phyloP scores from a whole-genome alignment of 1,140 invertebrate species.

The Uloborus diversus region DNA sequence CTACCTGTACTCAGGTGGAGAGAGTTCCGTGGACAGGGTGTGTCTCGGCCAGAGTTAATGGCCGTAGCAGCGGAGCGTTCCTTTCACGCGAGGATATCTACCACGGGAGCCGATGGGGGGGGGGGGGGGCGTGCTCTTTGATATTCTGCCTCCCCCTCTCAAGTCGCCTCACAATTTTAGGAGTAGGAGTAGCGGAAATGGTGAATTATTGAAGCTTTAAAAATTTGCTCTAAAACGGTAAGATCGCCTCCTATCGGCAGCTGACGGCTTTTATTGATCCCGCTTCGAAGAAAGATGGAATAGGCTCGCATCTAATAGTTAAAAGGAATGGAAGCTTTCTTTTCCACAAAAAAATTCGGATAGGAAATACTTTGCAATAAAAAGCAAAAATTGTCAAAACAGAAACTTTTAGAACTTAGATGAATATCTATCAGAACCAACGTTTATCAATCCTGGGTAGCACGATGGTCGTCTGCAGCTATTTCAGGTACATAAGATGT shows the following conservation, averaged over 20 bases:
- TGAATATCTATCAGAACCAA: too few relatives aligned
- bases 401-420: too few relatives aligned
- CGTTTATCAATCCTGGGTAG: too few relatives aligned
- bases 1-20: conserved; percentile 35
- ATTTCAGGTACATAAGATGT: too few relatives aligned
- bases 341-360: too few relatives aligned
- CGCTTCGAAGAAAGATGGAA: too few relatives aligned
- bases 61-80: conserved; percentile 27
- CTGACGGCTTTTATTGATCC: not conserved
- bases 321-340: too few relatives aligned
- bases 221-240: conserved; percentile 21
- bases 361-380: too few relatives aligned
- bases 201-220: conserved; percentile 48
- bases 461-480: too few relatives aligned
- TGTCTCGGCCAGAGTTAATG: conserved; percentile 27
- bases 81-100: conserved; percentile 48
- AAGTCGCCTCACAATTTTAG: conserved; percentile 27
- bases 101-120: not conserved
- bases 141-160: conserved; percentile 25
- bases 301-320: too few relatives aligned
- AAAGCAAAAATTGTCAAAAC: too few relatives aligned
- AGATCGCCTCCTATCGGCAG: not conserved
- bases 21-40: conserved; percentile 22
- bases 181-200: conserved; percentile 35
- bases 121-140: conserved; percentile 5